Evolutionary conservation across 2,888 invertebrate species (phyloP), one percentile per base, ranked within the genome.

Genomic region (Orchesellides sinensis): DNA sequence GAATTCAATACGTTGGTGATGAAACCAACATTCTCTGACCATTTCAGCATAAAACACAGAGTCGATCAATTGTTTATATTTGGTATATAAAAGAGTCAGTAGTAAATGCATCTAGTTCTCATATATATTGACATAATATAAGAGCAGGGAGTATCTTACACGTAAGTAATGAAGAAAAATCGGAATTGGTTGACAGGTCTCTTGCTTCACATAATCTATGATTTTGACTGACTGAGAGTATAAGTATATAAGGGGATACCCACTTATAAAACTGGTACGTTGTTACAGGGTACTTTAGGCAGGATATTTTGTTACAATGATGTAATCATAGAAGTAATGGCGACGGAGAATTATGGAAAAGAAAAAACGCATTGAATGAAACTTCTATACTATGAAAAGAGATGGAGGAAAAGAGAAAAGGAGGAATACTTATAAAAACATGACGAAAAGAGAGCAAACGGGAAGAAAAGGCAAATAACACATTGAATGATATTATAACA

Each of bases 401-500:
- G n/a, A n/a, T n/a, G n/a, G n/a, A n/a, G n/a, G n/a, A n/a, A n/a
- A n/a, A n/a, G 47, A 54, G 40, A 65, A 40, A 21, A 61, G 25
- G 61, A 74, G 45, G 54, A 63, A 63, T 73, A 49, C 66, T 68
- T 78, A 79, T 77, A 65, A 63, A 74, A 83, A 73, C 19, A 61
- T 79, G 70, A 70, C 72, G 59, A 61, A 74, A 69, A 80, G 79
- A 84, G 78, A 84, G 73, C 65, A 75, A 83, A 59, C 68, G 80
- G 54, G 68, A 83, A 75, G 83, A 79, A 81, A 83, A 79, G 68
- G 83, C 77, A 77, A 84, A 73, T 80, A 80, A 66, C 80, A 66
- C 72, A 80, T 80, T 73, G 40, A 80, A 73, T 80, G 59, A 56
- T 80, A 80, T 73, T 80, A 80, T 80, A 73, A 80, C 80, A 80